Conservation (phyloP, 2,888 invertebrate species). For the Abrostola tripartita region DNA sequence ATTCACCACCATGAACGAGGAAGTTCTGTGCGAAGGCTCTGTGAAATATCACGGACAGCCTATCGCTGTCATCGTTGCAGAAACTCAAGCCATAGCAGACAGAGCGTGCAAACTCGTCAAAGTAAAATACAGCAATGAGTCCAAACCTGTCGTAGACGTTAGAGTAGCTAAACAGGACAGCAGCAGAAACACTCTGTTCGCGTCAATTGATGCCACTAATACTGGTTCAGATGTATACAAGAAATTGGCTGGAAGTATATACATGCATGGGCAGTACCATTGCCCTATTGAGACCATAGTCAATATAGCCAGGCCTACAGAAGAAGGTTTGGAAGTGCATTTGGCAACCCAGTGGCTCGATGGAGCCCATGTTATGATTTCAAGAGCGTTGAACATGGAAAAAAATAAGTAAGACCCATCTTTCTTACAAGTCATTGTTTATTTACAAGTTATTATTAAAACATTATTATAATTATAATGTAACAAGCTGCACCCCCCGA, state of each 20-base stretch:
- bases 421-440: no score
- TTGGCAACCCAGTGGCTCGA: slow-evolving; percentile 89
- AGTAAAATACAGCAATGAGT: slow-evolving; percentile 81
- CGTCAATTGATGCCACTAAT: slow-evolving; percentile 14
- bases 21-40: slow-evolving; percentile 69
- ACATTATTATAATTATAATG: no score
- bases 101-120: slow-evolving; percentile 86
- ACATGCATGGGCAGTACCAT: slow-evolving; percentile 90
- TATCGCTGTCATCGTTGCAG: slow-evolving; percentile 87
- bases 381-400: slow-evolving; percentile 81
- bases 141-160: slow-evolving; percentile 33
- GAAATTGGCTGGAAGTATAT: slow-evolving; percentile 70
- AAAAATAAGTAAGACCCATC: slow-evolving; percentile 68
- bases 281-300: slow-evolving; percentile 91
- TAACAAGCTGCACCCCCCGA: no score
- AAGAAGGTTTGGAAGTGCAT: slow-evolving; percentile 90
- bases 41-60: slow-evolving; percentile 66
- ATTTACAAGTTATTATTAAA: no score
- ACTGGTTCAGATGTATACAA: slow-evolving; percentile 32
- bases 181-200: slow-evolving; percentile 14
- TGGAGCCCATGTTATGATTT: slow-evolving; percentile 82
- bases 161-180: slow-evolving; percentile 27
- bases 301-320: slow-evolving; percentile 89
- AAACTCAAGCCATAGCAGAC: slow-evolving; percentile 83
- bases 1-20: slow-evolving; percentile 47